Evolutionary conservation across 2,888 invertebrate genomes (phyloP).

Genomic region (Eupithecia pulchellata): DNA sequence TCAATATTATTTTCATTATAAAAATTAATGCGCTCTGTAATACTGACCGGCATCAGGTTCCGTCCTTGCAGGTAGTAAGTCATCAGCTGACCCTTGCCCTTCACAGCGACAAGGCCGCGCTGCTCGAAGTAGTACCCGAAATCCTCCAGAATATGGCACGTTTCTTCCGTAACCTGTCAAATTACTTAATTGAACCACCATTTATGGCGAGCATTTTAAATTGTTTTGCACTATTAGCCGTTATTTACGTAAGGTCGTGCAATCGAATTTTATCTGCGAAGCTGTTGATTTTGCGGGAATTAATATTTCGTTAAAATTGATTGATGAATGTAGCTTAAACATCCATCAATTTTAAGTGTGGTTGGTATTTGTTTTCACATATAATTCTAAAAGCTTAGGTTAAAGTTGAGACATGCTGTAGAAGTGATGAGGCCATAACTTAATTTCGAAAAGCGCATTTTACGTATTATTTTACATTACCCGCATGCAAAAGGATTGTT

Average conservation of each 20-base stretch:
- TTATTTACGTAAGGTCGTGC: conserved; percentile 18
- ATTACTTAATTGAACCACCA: conserved; percentile 13
- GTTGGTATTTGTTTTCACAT: conserved; percentile 3
- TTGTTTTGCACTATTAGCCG: conserved; percentile 14
- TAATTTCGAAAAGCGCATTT: no score
- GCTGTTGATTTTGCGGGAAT: conserved; percentile 12
- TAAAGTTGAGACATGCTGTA: no score
- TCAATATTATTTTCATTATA: no score
- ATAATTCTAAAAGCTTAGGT: neutral
- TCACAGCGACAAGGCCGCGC: conserved; percentile 97
- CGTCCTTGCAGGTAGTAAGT: conserved; percentile 94
- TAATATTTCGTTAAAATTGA: conserved; percentile 11
- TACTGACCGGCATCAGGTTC: conserved; percentile 53
- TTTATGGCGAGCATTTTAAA: conserved; percentile 19
- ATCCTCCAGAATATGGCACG: conserved; percentile 93
- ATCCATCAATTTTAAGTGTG: neutral
- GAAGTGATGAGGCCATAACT: no score
- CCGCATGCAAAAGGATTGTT: no score
- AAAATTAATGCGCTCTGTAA: no score
- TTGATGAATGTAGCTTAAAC: neutral
- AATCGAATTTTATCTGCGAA: conserved; percentile 5
- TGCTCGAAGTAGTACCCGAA: conserved; percentile 98
- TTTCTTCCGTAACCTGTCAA: conserved; percentile 96
- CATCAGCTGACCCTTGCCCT: conserved; percentile 98
- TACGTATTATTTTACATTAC: no score